phyloP scores from a whole-genome alignment of 2,888 invertebrate species.

The Sepiola atlantica region DNA sequence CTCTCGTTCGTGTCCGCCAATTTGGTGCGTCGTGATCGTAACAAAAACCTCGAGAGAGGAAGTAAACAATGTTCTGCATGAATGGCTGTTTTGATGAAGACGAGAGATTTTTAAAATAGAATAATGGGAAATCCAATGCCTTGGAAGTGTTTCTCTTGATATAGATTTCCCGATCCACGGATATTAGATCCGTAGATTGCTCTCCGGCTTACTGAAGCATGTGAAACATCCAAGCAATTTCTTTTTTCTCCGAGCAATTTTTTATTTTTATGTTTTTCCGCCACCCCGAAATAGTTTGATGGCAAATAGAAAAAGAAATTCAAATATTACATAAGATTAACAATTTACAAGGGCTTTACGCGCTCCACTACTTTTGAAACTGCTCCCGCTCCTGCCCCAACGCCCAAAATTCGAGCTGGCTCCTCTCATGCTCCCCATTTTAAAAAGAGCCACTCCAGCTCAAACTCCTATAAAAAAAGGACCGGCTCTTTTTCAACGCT shows the following conservation, averaged over 20 bases:
- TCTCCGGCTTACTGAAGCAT: not conserved
- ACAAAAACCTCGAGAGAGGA: not conserved
- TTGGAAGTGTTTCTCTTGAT: not conserved
- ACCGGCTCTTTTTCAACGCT: too few species aligned
- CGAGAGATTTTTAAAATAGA: not conserved
- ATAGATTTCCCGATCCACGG: not conserved
- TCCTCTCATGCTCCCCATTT: too few species aligned
- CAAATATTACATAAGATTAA: too few species aligned
- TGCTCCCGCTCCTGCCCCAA: too few species aligned
- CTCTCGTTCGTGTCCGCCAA: not conserved
- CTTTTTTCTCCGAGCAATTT: not conserved
- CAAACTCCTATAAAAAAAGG: too few species aligned
- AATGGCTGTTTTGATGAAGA: not conserved
- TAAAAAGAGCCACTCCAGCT: too few species aligned
- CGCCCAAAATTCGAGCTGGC: too few species aligned
- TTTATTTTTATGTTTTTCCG: too few species aligned
- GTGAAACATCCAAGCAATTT: not conserved
- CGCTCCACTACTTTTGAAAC: too few species aligned
- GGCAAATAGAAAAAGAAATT: too few species aligned
- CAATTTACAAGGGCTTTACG: too few species aligned
- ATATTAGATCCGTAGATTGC: not conserved
- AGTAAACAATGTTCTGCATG: not conserved
- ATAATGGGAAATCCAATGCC: not conserved
- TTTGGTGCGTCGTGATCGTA: not conserved
- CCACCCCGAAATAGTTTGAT: too few species aligned